Percentiles rank a stretch among this genome's conserved stretches.
Conservation (phyloP, 2,113 vertebrate genomes). For the Zosterops japonicus region DNA sequence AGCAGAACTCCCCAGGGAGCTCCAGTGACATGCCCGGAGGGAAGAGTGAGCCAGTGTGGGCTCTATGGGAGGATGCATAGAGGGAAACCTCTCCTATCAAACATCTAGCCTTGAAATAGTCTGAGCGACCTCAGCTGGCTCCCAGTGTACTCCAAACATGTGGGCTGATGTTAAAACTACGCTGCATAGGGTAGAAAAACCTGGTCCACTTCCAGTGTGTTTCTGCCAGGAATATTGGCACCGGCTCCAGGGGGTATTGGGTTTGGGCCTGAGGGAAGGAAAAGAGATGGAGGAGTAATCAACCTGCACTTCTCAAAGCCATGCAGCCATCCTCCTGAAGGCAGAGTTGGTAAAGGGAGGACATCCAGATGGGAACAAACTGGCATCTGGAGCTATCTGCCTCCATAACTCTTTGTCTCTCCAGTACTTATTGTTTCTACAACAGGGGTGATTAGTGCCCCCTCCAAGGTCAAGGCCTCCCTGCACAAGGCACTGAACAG, state of each 20-base stretch:
- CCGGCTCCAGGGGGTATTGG: not conserved
- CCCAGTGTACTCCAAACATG: not conserved
- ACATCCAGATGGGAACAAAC: not conserved
- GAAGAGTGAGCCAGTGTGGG: not conserved
- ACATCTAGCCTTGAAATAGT: not conserved
- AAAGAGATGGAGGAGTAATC: not conserved
- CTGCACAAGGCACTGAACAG: not conserved
- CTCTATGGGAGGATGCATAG: not conserved
- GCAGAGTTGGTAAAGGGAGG: not conserved
- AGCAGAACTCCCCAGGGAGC: not conserved
- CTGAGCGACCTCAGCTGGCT: not conserved
- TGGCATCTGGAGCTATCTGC: not conserved
- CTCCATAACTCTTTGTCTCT: not conserved
- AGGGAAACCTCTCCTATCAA: not conserved
- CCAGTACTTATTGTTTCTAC: not conserved
- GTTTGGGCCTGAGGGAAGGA: not conserved
- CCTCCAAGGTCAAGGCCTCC: not conserved
- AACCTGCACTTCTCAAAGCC: not conserved
- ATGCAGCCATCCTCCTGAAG: fast-evolving
- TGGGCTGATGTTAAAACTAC: not conserved
- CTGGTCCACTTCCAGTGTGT: not conserved
- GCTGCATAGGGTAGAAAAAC: not conserved
- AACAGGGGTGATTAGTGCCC: not conserved
- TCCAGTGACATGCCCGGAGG: not conserved
- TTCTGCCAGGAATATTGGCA: not conserved